phyloP scores from a whole-genome alignment of 2,888 invertebrate species.

The Marasmarcha lunaedactyla region DNA sequence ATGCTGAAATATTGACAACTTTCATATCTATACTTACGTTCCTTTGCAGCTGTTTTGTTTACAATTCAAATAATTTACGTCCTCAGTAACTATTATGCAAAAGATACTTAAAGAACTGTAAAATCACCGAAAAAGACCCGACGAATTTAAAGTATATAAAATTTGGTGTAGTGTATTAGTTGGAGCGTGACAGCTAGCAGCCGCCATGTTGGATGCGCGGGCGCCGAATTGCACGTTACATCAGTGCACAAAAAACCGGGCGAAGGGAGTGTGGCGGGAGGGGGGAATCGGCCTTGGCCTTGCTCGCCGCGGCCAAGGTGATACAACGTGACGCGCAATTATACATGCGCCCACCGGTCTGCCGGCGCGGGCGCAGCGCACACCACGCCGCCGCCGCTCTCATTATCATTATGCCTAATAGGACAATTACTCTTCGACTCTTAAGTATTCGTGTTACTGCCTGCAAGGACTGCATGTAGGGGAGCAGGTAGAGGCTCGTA shows the following conservation, averaged over 20 bases:
- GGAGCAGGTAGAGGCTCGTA: background rate
- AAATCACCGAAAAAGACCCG: no score
- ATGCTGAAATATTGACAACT: no score
- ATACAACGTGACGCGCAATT: constrained; percentile 50
- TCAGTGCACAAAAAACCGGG: constrained; percentile 59
- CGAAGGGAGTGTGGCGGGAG: constrained; percentile 16
- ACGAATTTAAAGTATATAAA: no score
- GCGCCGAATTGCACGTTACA: constrained; percentile 64
- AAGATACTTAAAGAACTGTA: no score
- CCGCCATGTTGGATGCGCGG: constrained; percentile 57
- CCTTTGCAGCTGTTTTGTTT: no score
- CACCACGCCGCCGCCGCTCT: constrained; percentile 12
- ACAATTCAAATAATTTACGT: no score
- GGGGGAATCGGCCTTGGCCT: constrained; percentile 53
- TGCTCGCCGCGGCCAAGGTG: constrained; percentile 64
- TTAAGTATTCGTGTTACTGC: no score
- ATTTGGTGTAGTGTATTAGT: constrained; percentile 4
- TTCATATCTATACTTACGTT: no score
- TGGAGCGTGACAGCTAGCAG: constrained; percentile 30
- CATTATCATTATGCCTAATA: constrained; percentile 20
- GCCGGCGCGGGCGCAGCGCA: constrained; percentile 32
- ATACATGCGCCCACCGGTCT: constrained; percentile 62
- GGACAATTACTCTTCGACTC: constrained; percentile 10
- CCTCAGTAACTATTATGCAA: no score
- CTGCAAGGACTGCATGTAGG: no score